Percentiles rank a stretch among this genome's conserved stretches.
phyloP scores from a whole-genome alignment of 92 coral and sea anemone genomes.

The Desmophyllum pertusum region DNA sequence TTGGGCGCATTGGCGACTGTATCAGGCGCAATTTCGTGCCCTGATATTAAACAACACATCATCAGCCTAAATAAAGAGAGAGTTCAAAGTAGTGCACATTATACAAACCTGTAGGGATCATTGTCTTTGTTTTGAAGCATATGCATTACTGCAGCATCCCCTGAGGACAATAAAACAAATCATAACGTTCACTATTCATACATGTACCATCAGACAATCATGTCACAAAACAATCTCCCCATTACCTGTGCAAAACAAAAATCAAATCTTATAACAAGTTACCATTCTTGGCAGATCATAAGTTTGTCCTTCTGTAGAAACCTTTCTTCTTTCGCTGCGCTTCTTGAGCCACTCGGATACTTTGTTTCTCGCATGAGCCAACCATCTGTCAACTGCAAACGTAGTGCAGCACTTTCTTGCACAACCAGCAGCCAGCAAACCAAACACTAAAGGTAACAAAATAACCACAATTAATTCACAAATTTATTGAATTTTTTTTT shows the following conservation, averaged over 20 bases:
- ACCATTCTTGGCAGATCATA: constrained; percentile 63
- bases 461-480: background rate
- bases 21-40: too few relatives aligned
- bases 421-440: constrained; percentile 18
- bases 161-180: constrained; percentile 14
- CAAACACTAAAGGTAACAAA: constrained; percentile 6
- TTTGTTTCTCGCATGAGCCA: background rate
- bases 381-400: constrained; percentile 10
- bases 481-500: too few relatives aligned
- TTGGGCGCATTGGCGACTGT: too few relatives aligned
- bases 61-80: too few relatives aligned
- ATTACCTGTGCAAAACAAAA: background rate
- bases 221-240: background rate
- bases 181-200: background rate
- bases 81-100: background rate
- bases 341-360: background rate
- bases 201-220: background rate
- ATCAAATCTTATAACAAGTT: background rate
- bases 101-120: constrained; percentile 75
- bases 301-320: constrained; percentile 39
- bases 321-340: background rate
- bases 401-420: background rate
- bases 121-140: constrained; percentile 59
- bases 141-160: constrained; percentile 73
- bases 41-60: too few relatives aligned